Evolutionary conservation across 2,113 vertebrate genomes (phyloP).

Genomic region (Clupea harengus): DNA sequence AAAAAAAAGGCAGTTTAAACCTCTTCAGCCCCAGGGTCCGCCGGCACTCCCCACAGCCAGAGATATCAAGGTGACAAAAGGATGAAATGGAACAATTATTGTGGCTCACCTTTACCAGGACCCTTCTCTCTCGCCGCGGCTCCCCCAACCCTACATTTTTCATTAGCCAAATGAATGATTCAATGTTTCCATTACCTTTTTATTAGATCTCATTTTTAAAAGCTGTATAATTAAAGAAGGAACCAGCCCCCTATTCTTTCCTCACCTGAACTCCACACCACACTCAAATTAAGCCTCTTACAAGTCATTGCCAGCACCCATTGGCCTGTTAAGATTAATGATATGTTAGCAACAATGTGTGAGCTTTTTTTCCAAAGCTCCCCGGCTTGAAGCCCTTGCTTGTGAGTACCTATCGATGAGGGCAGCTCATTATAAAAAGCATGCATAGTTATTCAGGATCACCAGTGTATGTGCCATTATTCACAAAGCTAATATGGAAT

Average conservation of each 20-base stretch:
- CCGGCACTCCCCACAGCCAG: not conserved
- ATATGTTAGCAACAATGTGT: slow-evolving; percentile 59
- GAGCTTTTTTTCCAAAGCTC: not conserved
- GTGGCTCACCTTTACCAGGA: slow-evolving; percentile 50
- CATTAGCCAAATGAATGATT: slow-evolving; percentile 71
- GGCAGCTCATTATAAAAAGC: not conserved
- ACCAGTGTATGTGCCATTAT: not conserved
- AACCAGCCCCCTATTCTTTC: slow-evolving; percentile 26
- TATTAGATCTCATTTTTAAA: slow-evolving; percentile 63
- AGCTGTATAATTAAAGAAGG: slow-evolving; percentile 59
- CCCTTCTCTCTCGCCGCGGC: slow-evolving; percentile 29
- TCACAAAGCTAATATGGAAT: not conserved
- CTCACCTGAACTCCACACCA: slow-evolving; percentile 30
- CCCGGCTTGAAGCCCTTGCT: not conserved
- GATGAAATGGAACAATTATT: slow-evolving; percentile 69
- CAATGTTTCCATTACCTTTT: slow-evolving; percentile 66
- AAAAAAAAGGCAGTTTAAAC: not conserved
- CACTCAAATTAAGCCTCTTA: slow-evolving; percentile 53
- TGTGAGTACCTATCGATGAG: not conserved
- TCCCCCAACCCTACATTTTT: slow-evolving; percentile 60
- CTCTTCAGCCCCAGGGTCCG: slow-evolving; percentile 25
- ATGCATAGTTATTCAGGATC: not conserved
- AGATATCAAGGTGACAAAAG: slow-evolving; percentile 57
- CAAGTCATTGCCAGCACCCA: slow-evolving; percentile 39
- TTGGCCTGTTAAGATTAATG: slow-evolving; percentile 57